Evolutionary conservation across 2,797 vertebrate species (phyloP).

Genomic region (Euphonia xanthogaster): DNA sequence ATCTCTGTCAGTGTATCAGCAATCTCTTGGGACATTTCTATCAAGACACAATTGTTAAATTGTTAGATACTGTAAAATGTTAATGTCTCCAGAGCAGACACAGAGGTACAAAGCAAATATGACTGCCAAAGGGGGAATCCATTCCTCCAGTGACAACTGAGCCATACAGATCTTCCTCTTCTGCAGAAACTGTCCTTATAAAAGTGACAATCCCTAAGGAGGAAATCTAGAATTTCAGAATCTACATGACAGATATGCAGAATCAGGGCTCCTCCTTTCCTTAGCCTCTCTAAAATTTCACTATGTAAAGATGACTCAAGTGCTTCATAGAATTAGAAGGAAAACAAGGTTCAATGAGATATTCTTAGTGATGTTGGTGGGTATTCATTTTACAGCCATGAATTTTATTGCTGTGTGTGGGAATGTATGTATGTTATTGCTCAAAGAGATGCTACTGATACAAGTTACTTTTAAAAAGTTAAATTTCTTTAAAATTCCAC

Average conservation of each 20-base stretch:
- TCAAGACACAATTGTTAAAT: not conserved
- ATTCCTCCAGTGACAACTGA: not conserved
- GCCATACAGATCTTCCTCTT: not conserved
- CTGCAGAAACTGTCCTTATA: not conserved
- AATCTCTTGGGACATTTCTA: constrained; percentile 84
- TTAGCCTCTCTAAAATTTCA: not conserved
- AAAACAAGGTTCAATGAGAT: not conserved
- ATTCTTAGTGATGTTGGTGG: not conserved
- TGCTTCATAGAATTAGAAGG: not conserved
- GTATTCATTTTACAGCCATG: not conserved
- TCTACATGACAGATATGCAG: not conserved
- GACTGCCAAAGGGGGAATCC: not conserved
- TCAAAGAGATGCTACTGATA: not conserved
- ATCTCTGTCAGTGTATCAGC: constrained; percentile 83
- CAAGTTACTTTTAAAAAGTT: not conserved
- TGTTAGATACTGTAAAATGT: not conserved
- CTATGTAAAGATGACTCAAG: not conserved
- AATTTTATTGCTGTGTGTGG: not conserved
- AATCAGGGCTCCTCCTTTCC: not conserved
- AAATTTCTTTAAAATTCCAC: not conserved
- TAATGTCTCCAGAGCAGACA: not conserved
- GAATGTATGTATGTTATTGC: not conserved
- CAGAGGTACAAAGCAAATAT: not conserved
- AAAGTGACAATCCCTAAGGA: not conserved
- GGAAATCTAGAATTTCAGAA: not conserved